Percentiles rank a stretch among this genome's conserved stretches.
Conservation (phyloP, 2,888 invertebrate genomes). For the Standfussiana lucernea region DNA sequence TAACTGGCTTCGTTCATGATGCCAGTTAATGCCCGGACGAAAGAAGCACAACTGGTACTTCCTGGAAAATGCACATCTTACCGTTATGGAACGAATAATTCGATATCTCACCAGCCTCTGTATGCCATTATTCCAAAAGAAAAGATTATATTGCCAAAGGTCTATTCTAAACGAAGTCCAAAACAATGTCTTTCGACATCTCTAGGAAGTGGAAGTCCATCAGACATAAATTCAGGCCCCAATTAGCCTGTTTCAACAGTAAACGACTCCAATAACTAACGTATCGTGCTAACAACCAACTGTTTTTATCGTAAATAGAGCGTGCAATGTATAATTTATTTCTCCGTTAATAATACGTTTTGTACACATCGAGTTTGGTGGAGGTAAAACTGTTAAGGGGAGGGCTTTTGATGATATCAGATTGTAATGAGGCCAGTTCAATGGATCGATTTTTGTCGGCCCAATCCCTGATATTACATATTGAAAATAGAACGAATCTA, state of each 20-base stretch:
- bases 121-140: not conserved
- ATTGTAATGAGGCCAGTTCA: not conserved
- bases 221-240: slow-evolving; percentile 33
- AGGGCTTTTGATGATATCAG: slow-evolving; percentile 22
- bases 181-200: slow-evolving; percentile 15
- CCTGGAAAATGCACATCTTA: not conserved
- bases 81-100: not conserved
- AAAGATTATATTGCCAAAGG: not conserved
- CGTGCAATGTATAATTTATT: slow-evolving; percentile 66
- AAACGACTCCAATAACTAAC: slow-evolving; percentile 58
- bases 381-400: slow-evolving; percentile 55
- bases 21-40: not conserved
- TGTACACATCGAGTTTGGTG: slow-evolving; percentile 51
- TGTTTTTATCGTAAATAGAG: slow-evolving; percentile 69
- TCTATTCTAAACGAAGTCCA: not conserved
- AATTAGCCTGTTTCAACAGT: slow-evolving; percentile 59
- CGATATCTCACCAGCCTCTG: not conserved
- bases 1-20: not conserved
- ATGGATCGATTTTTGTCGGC: slow-evolving; percentile 18
- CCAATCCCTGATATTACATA: not conserved
- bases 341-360: slow-evolving; percentile 65
- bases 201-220: slow-evolving; percentile 38
- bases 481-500: not conserved
- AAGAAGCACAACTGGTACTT: not conserved
- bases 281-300: slow-evolving; percentile 63